Percentiles rank a stretch among this genome's conserved stretches.
Conservation (phyloP, 1,140 invertebrate genomes). For the Trachymyrmex cornetzi region DNA sequence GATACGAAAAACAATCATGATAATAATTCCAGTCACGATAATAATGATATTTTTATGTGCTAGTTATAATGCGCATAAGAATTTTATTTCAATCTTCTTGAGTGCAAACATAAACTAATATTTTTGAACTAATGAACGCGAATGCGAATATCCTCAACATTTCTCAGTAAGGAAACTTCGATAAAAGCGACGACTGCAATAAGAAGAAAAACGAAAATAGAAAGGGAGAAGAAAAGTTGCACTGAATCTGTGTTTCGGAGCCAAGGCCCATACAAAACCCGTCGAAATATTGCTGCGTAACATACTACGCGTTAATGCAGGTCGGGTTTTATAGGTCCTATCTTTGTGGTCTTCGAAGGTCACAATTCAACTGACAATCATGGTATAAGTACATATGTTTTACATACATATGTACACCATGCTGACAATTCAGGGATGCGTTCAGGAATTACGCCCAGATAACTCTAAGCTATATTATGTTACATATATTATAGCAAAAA, state of each 20-base stretch:
- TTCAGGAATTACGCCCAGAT: no score
- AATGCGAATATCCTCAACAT: neutral
- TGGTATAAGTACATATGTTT: no score
- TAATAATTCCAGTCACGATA: neutral
- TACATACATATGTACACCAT: no score
- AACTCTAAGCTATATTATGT: no score
- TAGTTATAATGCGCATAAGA: neutral
- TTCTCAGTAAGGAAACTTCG: neutral
- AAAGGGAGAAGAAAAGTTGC: slow-evolving; percentile 63
- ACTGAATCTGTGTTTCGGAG: slow-evolving; percentile 82
- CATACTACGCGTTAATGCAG: slow-evolving; percentile 79
- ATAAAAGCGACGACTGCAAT: slow-evolving; percentile 10
- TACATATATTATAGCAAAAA: no score
- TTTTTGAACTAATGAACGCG: neutral
- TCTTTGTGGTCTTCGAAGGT: slow-evolving; percentile 20
- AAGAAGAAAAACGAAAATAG: slow-evolving; percentile 68
- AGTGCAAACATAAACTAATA: neutral
- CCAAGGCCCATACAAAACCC: slow-evolving; percentile 78
- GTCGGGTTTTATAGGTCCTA: slow-evolving; percentile 67
- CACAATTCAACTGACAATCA: neutral
- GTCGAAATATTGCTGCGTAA: slow-evolving; percentile 80
- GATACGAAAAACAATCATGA: neutral
- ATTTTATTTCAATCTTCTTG: neutral
- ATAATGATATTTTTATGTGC: neutral
- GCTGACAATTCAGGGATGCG: neutral